A percentile compares a stretch with the other conserved stretches of the same genome.
These are phyloP conservation scores for Sorex maritimensis DNA, from an alignment of 2,797 vertebrate species.

Conservation along the genomic window DNA sequence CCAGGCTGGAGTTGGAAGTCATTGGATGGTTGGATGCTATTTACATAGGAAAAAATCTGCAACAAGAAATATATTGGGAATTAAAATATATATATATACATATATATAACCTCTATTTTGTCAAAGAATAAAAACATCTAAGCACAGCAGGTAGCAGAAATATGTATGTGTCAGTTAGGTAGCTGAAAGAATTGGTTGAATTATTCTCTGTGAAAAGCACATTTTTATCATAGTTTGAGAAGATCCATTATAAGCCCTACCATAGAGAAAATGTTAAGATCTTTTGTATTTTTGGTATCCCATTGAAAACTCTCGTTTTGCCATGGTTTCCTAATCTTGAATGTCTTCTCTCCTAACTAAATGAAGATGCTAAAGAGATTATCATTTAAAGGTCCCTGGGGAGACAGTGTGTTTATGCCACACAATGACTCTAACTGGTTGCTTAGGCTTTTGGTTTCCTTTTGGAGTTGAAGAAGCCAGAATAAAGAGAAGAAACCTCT, in stretches of 20 bases:
- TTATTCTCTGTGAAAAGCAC: constrained; percentile 69
- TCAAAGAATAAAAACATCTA: constrained; percentile 29
- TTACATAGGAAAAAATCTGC: constrained; percentile 32
- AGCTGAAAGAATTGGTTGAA: constrained; percentile 59
- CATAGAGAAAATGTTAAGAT: constrained; percentile 78
- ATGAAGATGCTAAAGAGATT: constrained; percentile 52
- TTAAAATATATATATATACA: too few species aligned
- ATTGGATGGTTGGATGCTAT: not conserved
- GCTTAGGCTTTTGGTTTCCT: constrained; percentile 74
- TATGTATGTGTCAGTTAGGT: not conserved
- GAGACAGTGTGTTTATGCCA: constrained; percentile 62
- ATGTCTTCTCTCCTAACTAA: constrained; percentile 72
- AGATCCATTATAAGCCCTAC: constrained; percentile 62
- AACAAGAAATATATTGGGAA: constrained; percentile 52
- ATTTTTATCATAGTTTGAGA: constrained; percentile 71
- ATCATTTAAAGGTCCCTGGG: constrained; percentile 42
- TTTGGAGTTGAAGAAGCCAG: constrained; percentile 71
- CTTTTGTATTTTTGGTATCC: constrained; percentile 62
- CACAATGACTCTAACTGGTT: constrained; percentile 80
- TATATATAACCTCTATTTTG: too few species aligned
- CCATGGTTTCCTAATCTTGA: constrained; percentile 54
- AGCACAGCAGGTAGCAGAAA: constrained; percentile 31
- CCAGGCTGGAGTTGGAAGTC: not conserved
- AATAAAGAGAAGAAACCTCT: constrained; percentile 55
- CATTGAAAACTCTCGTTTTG: not conserved